Percentiles rank a stretch among this genome's conserved stretches.
These are phyloP conservation scores for Hydroisotoma schaefferi DNA, from an alignment of 2,888 invertebrate genomes.

Conservation along the genomic window DNA sequence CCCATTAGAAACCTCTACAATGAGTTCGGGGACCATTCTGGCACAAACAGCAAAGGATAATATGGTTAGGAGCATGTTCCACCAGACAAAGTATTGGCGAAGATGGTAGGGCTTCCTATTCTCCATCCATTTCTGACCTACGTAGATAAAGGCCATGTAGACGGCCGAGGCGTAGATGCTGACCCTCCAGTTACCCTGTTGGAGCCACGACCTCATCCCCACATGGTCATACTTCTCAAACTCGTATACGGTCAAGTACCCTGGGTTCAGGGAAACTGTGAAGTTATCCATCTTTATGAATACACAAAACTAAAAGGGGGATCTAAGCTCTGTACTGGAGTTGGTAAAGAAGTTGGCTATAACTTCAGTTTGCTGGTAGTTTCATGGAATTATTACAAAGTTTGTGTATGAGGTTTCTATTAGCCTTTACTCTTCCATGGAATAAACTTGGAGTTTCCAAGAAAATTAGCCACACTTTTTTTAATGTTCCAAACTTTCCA, in stretches of 20 bases:
- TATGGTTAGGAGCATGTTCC: conserved; percentile 6
- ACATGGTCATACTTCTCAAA: conserved; percentile 32
- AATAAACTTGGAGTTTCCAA: too few species aligned
- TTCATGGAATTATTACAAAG: too few species aligned
- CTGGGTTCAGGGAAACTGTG: conserved; percentile 13
- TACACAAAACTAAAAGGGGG: too few species aligned
- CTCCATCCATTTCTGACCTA: conserved; percentile 6
- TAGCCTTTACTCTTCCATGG: too few species aligned
- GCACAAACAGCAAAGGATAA: conserved; percentile 7
- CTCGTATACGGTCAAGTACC: conserved; percentile 16
- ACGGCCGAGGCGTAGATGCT: conserved; percentile 17
- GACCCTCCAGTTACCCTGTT: conserved; percentile 20
- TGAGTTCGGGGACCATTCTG: conserved; percentile 14
- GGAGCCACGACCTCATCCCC: conserved; percentile 24
- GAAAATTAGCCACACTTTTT: too few species aligned
- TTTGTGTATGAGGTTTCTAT: too few species aligned
- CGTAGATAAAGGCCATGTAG: conserved; percentile 20
- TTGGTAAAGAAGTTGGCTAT: too few species aligned
- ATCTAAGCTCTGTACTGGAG: too few species aligned
- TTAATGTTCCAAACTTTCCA: too few species aligned
- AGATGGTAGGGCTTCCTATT: conserved; percentile 8
- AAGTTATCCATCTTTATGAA: conserved; percentile 14
- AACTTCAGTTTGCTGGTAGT: too few species aligned
- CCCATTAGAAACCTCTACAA: neutral
- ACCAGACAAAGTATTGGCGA: neutral